phyloP scores from a whole-genome alignment of 92 coral and sea anemone species.

The Chrysogorgia sp. region DNA sequence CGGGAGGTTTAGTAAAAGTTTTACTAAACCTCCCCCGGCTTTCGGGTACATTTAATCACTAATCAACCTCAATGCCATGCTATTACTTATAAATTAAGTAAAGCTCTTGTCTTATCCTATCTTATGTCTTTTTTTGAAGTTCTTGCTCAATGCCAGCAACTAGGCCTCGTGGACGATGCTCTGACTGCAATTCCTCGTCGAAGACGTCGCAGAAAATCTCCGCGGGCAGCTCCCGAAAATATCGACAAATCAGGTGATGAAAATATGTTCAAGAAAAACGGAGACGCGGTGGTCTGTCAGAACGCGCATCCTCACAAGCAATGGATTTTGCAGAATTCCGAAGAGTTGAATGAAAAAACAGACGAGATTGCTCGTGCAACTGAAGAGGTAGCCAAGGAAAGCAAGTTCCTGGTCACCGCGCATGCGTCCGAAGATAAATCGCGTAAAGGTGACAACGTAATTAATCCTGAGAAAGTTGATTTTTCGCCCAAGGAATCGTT shows the following conservation, averaged over 20 bases:
- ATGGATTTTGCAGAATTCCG: not conserved
- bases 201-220: slow-evolving; percentile 57
- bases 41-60: no score
- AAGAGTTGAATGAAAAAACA: not conserved
- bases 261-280: not conserved
- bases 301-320: not conserved
- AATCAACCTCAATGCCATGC: no score
- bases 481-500: not conserved
- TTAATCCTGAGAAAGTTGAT: not conserved
- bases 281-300: not conserved
- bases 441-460: not conserved
- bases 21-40: no score
- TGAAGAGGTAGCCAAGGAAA: not conserved
- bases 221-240: not conserved
- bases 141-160: slow-evolving; percentile 68
- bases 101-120: no score
- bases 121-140: slow-evolving; percentile 61
- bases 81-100: no score
- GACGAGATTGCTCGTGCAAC: not conserved
- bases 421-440: not conserved
- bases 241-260: not conserved
- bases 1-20: no score
- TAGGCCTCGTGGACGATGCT: slow-evolving; percentile 74
- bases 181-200: slow-evolving; percentile 55
- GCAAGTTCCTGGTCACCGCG: not conserved